These are phyloP conservation scores for Drosophila littoralis DNA, from an alignment of 1,140 invertebrate genomes.

Conservation along the genomic window DNA sequence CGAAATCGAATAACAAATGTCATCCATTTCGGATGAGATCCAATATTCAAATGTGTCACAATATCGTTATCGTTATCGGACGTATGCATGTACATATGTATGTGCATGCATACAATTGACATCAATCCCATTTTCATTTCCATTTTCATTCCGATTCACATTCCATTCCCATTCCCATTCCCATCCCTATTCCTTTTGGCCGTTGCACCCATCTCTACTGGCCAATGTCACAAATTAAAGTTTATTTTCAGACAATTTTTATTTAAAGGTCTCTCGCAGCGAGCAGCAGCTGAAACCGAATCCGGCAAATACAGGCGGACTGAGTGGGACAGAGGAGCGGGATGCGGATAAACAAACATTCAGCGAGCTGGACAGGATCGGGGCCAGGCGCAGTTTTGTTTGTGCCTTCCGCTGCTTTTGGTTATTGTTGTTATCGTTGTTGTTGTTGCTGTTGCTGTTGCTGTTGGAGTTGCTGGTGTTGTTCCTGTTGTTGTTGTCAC, in stretches of 20 bases:
- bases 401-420: conserved; percentile 2
- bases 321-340: not conserved
- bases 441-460: too few species aligned
- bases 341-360: conserved; percentile 27
- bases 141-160: conserved; percentile 1
- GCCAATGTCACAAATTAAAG: conserved; percentile 49
- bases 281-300: conserved; percentile 1
- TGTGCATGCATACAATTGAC: conserved; percentile 16
- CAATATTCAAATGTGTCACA: conserved; percentile 34
- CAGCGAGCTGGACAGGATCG: conserved; percentile 18
- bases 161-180: not conserved
- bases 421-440: conserved; percentile 6
- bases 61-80: conserved; percentile 26
- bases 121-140: conserved; percentile 34
- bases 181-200: conserved; percentile 6
- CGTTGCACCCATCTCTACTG: conserved; percentile 8
- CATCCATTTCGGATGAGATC: conserved; percentile 7
- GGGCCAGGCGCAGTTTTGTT: conserved; percentile 12
- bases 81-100: not conserved
- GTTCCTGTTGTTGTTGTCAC: conserved; percentile 20
- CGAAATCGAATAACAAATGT: conserved; percentile 19
- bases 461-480: not conserved
- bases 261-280: conserved; percentile 23
- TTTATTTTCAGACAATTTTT: conserved; percentile 48
- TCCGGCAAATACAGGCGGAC: not conserved